These are phyloP conservation scores for Coluber constrictor DNA, from an alignment of 2,797 vertebrate species.

Conservation along the genomic window DNA sequence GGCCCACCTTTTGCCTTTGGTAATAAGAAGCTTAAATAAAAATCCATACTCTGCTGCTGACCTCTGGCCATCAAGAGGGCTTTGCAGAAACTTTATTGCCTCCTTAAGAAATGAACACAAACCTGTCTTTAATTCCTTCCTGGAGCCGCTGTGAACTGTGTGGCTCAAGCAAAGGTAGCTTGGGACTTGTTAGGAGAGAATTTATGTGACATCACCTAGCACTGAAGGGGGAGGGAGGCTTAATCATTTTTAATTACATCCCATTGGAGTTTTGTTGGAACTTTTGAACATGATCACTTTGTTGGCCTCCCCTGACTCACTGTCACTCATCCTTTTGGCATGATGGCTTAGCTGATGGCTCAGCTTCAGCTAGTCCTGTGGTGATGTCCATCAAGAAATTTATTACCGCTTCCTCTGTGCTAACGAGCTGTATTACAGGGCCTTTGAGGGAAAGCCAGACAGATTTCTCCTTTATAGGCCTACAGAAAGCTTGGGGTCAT, in stretches of 20 bases:
- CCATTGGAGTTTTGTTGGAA: slow-evolving; percentile 14
- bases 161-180: slow-evolving; percentile 19
- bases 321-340: slow-evolving; percentile 29
- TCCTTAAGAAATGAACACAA: slow-evolving; percentile 29
- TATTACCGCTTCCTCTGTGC: slow-evolving; percentile 16
- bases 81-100: slow-evolving; percentile 29
- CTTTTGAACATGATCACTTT: slow-evolving; percentile 26
- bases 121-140: slow-evolving; percentile 42
- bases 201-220: slow-evolving; percentile 41
- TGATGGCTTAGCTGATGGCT: slow-evolving; percentile 7
- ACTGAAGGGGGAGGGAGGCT: slow-evolving; percentile 17
- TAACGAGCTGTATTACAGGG: slow-evolving; percentile 1
- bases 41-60: slow-evolving; percentile 13
- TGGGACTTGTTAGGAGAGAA: slow-evolving; percentile 42
- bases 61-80: slow-evolving; percentile 9
- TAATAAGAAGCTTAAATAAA: slow-evolving; percentile 35
- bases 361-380: neutral
- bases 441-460: neutral
- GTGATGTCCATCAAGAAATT: slow-evolving; percentile 24
- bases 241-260: slow-evolving; percentile 42
- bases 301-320: slow-evolving; percentile 10
- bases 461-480: slow-evolving; percentile 6
- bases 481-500: neutral
- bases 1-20: slow-evolving; percentile 15
- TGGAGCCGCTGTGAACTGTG: slow-evolving; percentile 28